Percentiles rank a stretch among this genome's conserved stretches.
Evolutionary conservation across 2,797 vertebrate genomes (phyloP).

Genomic region (Lepus townsendii): DNA sequence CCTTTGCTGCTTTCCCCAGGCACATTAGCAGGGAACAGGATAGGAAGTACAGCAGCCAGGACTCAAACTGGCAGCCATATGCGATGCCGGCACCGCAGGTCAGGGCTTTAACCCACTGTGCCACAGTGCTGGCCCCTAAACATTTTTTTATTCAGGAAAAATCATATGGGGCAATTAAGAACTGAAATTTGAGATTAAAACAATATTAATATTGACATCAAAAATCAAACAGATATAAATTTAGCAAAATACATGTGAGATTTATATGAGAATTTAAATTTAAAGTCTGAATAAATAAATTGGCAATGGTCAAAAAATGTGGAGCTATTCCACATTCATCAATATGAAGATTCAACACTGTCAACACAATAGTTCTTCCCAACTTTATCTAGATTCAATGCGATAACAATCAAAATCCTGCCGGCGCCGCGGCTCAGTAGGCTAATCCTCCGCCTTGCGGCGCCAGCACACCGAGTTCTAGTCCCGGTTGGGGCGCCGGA

Average conservation of each 20-base stretch:
- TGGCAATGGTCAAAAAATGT: neutral
- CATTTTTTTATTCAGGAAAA: neutral
- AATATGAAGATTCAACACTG: neutral
- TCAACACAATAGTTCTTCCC: neutral
- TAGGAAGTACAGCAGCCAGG: too few species aligned
- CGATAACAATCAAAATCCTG: neutral
- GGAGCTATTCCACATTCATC: neutral
- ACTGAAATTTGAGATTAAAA: conserved; percentile 5
- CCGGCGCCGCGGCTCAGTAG: too few species aligned
- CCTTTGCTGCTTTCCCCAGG: too few species aligned
- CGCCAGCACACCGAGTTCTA: too few species aligned
- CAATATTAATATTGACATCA: neutral
- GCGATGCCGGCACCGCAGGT: too few species aligned
- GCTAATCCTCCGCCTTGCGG: too few species aligned
- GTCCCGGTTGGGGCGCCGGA: too few species aligned
- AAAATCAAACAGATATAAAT: neutral
- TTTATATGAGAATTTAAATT: neutral
- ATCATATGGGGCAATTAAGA: neutral
- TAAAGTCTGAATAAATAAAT: neutral
- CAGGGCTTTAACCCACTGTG: too few species aligned
- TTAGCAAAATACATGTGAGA: neutral
- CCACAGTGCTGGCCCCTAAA: too few species aligned
- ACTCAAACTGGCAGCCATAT: too few species aligned
- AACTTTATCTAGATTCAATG: neutral
- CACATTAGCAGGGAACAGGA: too few species aligned